phyloP scores from a whole-genome alignment of 2,888 invertebrate species.

The Eurytoma californica region DNA sequence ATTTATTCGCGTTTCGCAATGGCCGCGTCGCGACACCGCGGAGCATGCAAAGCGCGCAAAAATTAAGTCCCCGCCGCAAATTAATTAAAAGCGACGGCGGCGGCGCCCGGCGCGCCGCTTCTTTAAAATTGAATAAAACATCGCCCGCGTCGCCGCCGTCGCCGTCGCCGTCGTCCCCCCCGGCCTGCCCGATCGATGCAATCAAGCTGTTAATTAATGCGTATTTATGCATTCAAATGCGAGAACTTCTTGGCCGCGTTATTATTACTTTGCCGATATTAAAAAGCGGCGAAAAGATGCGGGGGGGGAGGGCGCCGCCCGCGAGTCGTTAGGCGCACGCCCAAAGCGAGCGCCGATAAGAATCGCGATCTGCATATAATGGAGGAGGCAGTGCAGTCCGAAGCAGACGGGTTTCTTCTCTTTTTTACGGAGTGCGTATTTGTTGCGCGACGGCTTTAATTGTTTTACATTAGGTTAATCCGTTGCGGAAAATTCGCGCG shows the following conservation, averaged over 20 bases:
- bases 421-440: no score
- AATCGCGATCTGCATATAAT: no score
- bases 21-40: background rate
- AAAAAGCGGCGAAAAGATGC: background rate
- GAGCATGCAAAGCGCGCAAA: slow-evolving; percentile 35
- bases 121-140: slow-evolving; percentile 53
- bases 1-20: slow-evolving; percentile 41
- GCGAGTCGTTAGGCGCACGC: no score
- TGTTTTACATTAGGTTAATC: no score
- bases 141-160: background rate
- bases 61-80: slow-evolving; percentile 41
- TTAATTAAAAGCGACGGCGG: slow-evolving; percentile 42
- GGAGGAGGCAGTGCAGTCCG: no score
- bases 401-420: no score
- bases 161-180: background rate
- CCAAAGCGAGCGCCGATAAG: no score
- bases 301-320: no score
- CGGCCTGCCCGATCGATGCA: slow-evolving; percentile 39
- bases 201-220: slow-evolving; percentile 47
- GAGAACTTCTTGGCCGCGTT: background rate
- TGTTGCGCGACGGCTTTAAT: no score
- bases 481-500: no score
- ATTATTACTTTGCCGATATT: slow-evolving; percentile 23
- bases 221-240: slow-evolving; percentile 43
- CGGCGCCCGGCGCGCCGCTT: background rate